Percentiles rank a stretch among this genome's conserved stretches.
Evolutionary conservation across 92 coral and sea anemone genomes (phyloP).

Genomic region (Epizoanthus stellaris): DNA sequence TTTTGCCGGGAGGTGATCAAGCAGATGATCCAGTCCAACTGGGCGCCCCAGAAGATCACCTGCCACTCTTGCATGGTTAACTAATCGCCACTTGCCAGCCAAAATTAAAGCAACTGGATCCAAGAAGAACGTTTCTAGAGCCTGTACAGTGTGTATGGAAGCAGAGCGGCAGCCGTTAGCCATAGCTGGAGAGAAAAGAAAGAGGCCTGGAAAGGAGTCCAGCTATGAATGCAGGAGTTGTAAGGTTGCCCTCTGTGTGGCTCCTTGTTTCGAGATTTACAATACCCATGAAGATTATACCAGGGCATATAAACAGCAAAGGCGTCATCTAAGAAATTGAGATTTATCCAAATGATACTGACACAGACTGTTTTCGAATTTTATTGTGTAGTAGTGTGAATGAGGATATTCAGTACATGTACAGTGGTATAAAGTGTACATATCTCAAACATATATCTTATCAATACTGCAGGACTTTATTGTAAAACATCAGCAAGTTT

Average conservation of each 20-base stretch:
- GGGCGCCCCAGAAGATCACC: constrained; percentile 31
- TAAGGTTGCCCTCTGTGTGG: neutral
- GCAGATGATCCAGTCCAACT: constrained; percentile 2
- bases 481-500: too few relatives aligned
- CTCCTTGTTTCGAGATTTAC: neutral
- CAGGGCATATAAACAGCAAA: neutral
- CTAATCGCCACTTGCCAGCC: constrained; percentile 18
- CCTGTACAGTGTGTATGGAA: neutral
- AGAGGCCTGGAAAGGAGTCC: neutral
- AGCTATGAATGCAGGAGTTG: neutral
- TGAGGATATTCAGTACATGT: too few relatives aligned
- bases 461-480: too few relatives aligned
- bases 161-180: neutral
- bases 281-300: neutral
- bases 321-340: too few relatives aligned
- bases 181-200: neutral
- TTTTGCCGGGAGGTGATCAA: too few relatives aligned
- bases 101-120: constrained; percentile 25
- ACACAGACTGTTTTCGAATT: too few relatives aligned
- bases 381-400: too few relatives aligned
- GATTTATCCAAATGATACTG: too few relatives aligned
- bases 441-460: too few relatives aligned
- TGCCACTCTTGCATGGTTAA: neutral
- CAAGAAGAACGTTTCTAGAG: neutral
- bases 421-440: too few relatives aligned